Percentiles rank a stretch among this genome's conserved stretches.
Evolutionary conservation across 2,797 vertebrate species (phyloP).

Genomic region (Holocentrus rufus): DNA sequence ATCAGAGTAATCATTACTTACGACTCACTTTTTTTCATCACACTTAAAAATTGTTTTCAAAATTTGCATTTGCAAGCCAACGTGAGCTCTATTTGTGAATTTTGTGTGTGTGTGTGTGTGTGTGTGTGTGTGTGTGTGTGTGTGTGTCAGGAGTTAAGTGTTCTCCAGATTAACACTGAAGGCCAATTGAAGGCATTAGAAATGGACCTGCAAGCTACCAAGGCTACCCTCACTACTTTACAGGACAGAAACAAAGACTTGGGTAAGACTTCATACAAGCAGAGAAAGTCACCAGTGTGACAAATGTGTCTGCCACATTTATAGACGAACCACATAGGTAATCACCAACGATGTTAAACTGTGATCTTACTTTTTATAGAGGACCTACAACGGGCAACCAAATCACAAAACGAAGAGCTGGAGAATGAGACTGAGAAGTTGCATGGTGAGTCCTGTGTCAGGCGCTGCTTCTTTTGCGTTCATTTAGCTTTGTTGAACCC

Average conservation of each 20-base stretch:
- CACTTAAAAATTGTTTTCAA: too few species aligned
- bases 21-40: too few species aligned
- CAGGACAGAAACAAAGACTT: constrained; percentile 81
- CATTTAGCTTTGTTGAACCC: neutral
- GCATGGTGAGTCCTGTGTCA: constrained; percentile 72
- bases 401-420: constrained; percentile 76
- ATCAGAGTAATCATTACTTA: too few species aligned
- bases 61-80: too few species aligned
- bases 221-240: constrained; percentile 65
- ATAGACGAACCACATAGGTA: neutral
- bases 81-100: too few species aligned
- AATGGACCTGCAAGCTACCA: constrained; percentile 76
- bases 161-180: constrained; percentile 79
- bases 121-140: too few species aligned
- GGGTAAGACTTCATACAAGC: constrained; percentile 66
- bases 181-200: constrained; percentile 79
- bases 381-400: constrained; percentile 77
- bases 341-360: constrained; percentile 6
- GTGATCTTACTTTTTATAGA: constrained; percentile 65
- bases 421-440: constrained; percentile 77
- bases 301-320: neutral
- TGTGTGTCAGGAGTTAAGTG: constrained; percentile 77
- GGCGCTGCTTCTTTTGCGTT: neutral
- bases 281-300: neutral
- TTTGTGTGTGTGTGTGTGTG: too few species aligned